Base-by-base conservation (phyloP, 2,797 vertebrate species). In the Bovichtus diacanthus region DNA sequence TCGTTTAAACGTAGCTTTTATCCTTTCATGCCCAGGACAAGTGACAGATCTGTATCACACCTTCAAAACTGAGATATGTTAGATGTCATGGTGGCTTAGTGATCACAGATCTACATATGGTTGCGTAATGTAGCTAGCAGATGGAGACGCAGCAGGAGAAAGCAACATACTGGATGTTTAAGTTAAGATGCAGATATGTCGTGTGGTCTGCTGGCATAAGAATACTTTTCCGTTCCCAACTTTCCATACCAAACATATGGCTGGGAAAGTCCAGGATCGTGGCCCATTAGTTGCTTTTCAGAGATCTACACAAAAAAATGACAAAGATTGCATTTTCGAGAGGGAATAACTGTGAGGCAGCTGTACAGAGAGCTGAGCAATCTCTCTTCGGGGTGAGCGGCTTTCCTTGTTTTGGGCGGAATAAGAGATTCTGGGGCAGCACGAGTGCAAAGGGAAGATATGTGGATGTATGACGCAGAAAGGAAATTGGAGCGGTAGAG, bases 401-500 rank as follows among this genome's bases (percentile, higher is more conserved):
- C 60, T 78, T 68, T 78, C 54, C 79, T 63, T 58, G 67, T 83
- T 76, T 62, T 55, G 58, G 74, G 53, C 51, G 58, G 43, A 78
- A 76, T 55, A 59, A 74, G 58, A 84, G 41, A 72, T 72, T 68
- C n/a, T 18, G 47, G 59, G 64, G 19, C 16, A 9, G 36, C 25
- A 12, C 1, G 1, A 60, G 54, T 23, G 72, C 6, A 1, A 43
- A 66, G 25, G 74, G 19, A 54, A 34, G 19, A 23, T 49, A 27
- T 27, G 31, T 38, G 29, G 47, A 38, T 46, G 25, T 47, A 7
- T 23, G 61, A 54, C 15, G 46, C 39, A 11, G 31, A 15, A 23
- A 62, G 78, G 69, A 81, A 80, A 88, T 80, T 83, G 78, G 67
- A 82, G 80, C 43, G 46, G 56, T 61, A 61, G 75, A 76, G 53